Percentiles rank a stretch among this genome's conserved stretches.
These are phyloP conservation scores for Zaprionus africanus DNA, from an alignment of 1,140 invertebrate genomes.

Conservation along the genomic window DNA sequence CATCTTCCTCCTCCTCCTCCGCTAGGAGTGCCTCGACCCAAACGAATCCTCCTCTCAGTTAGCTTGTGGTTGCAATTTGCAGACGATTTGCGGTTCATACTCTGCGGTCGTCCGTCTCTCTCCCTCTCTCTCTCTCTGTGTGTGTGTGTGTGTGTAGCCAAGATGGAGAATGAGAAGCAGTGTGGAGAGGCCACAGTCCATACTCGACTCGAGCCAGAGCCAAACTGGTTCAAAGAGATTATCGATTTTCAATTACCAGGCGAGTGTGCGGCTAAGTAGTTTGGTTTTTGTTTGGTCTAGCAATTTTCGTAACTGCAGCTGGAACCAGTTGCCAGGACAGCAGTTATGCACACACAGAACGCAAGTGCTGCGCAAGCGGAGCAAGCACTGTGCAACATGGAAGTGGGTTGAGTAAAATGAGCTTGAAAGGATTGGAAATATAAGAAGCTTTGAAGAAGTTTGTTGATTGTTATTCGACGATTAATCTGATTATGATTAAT, in stretches of 20 bases:
- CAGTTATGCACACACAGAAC: slow-evolving; percentile 25
- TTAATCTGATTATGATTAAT: no score
- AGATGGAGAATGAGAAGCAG: slow-evolving; percentile 36
- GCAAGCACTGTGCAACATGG: slow-evolving; percentile 24
- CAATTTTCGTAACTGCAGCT: slow-evolving; percentile 75
- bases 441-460: not conserved
- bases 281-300: slow-evolving; percentile 82
- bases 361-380: slow-evolving; percentile 52
- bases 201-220: slow-evolving; percentile 34
- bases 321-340: slow-evolving; percentile 3
- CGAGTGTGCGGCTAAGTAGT: slow-evolving; percentile 81
- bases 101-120: slow-evolving; percentile 37
- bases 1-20: not conserved
- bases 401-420: no score
- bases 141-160: slow-evolving; percentile 34
- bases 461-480: no score
- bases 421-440: not conserved
- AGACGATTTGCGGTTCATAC: slow-evolving; percentile 75
- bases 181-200: slow-evolving; percentile 6
- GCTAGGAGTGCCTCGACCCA: slow-evolving; percentile 3
- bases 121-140: slow-evolving; percentile 9
- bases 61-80: slow-evolving; percentile 77
- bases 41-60: slow-evolving; percentile 39
- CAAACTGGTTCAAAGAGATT: slow-evolving; percentile 82
- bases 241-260: slow-evolving; percentile 82